Percentiles rank a stretch among this genome's conserved stretches.
Conservation (phyloP, 2,888 invertebrate species). For the Drosophila greeni region DNA sequence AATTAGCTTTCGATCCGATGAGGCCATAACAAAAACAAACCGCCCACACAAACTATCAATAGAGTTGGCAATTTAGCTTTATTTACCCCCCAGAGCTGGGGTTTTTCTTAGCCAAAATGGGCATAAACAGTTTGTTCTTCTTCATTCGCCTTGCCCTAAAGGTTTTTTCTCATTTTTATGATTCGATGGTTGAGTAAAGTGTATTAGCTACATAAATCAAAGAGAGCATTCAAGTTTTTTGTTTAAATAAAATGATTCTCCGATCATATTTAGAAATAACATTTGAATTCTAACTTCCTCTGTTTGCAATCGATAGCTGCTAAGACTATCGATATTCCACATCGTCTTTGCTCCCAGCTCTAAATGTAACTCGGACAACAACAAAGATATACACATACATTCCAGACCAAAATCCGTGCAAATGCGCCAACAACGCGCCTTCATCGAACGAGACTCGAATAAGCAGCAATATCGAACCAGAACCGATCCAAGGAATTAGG, state of each 20-base stretch:
- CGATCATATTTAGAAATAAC: neutral
- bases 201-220: neutral
- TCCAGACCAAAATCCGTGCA: constrained; percentile 38
- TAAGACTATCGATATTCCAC: neutral
- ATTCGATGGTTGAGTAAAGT: neutral
- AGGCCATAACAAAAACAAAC: constrained; percentile 49
- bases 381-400: constrained; percentile 39
- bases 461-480: constrained; percentile 10
- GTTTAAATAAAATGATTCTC: too few species aligned
- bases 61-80: neutral
- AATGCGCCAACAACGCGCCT: constrained; percentile 20
- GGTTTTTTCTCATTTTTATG: too few species aligned
- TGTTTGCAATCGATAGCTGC: neutral
- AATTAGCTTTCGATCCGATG: constrained; percentile 66
- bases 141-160: too few species aligned
- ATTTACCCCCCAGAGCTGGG: neutral
- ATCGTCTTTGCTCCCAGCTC: neutral
- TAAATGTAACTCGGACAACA: constrained; percentile 18
- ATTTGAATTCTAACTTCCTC: neutral
- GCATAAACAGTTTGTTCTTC: too few species aligned
- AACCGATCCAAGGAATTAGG: constrained; percentile 4
- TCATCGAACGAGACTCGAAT: neutral
- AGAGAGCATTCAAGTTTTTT: neutral
- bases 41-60: constrained; percentile 4
- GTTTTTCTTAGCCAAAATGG: too few species aligned